phyloP scores from a whole-genome alignment of 2,888 invertebrate genomes.

The Drosophila maculinotata region DNA sequence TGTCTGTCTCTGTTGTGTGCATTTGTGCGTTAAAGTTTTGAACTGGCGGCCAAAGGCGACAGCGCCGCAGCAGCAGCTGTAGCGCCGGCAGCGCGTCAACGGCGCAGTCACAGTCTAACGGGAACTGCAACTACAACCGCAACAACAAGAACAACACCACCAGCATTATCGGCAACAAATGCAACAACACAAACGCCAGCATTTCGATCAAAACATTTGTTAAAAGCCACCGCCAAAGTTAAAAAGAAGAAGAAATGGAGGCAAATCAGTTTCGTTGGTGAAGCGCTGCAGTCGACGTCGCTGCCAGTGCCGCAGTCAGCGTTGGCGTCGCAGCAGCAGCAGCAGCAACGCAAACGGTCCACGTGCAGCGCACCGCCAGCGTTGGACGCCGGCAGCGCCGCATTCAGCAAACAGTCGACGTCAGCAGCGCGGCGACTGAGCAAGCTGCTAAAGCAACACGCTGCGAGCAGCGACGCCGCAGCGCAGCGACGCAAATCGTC shows the following conservation, averaged over 20 bases:
- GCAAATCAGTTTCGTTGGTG: conserved; percentile 78
- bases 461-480: conserved; percentile 30
- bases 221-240: conserved; percentile 78
- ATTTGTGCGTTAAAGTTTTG: conserved; percentile 63
- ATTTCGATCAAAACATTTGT: conserved; percentile 72
- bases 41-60: conserved; percentile 79
- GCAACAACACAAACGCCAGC: conserved; percentile 54
- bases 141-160: conserved; percentile 10
- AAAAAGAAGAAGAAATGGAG: conserved; percentile 81
- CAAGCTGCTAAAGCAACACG: conserved; percentile 57
- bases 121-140: conserved; percentile 32
- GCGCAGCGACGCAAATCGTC: conserved; percentile 75
- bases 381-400: conserved; percentile 39
- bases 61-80: conserved; percentile 39
- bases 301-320: conserved; percentile 44
- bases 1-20: conserved; percentile 53
- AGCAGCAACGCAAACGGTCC: conserved; percentile 66
- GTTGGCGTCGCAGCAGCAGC: too few species aligned
- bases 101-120: conserved; percentile 66
- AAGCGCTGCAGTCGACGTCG: conserved; percentile 53
- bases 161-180: conserved; percentile 17
- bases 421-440: conserved; percentile 54
- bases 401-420: conserved; percentile 29
- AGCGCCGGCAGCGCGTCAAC: conserved; percentile 62
- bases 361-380: conserved; percentile 74